Percentiles rank a stretch among this genome's conserved stretches.
Evolutionary conservation across 30 jellyfish, hydroid and myxozoan genomes (phyloP).

Genomic region (Catostylus mosaicus): DNA sequence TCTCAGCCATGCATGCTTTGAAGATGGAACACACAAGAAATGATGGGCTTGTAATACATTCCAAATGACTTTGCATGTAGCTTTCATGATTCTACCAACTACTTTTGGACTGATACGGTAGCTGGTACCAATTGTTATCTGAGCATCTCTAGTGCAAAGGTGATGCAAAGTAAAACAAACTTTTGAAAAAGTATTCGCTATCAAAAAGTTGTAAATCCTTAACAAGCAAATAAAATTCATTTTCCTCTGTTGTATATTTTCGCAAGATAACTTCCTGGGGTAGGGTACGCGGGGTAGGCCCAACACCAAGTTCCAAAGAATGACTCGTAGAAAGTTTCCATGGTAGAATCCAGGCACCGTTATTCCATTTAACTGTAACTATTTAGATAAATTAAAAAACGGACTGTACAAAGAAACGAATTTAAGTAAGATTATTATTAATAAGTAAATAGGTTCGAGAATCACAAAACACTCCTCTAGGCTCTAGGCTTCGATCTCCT

Average conservation of each 20-base stretch:
- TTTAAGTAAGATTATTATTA: no score
- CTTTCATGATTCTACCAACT: neutral
- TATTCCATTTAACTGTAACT: neutral
- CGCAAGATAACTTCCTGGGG: slow-evolving; percentile 19
- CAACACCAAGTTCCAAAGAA: slow-evolving; percentile 11
- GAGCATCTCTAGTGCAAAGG: neutral
- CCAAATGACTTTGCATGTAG: neutral
- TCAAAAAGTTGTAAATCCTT: neutral
- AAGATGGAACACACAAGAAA: neutral
- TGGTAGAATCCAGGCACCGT: slow-evolving; percentile 1
- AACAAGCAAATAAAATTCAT: neutral
- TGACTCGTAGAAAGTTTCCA: neutral
- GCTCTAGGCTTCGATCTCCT: no score
- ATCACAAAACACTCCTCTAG: no score
- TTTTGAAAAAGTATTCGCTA: neutral
- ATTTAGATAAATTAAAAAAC: no score
- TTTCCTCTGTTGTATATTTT: slow-evolving; percentile 9
- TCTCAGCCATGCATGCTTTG: neutral
- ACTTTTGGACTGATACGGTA: neutral
- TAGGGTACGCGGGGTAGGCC: slow-evolving; percentile 13
- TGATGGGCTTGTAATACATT: neutral
- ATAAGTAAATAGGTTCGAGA: no score
- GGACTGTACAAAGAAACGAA: no score
- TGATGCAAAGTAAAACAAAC: neutral
- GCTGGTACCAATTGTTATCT: neutral